A percentile compares a stretch with the other conserved stretches of the same genome.
Conservation (phyloP, 2,113 vertebrate species). For the Onychostoma macrolepis region DNA sequence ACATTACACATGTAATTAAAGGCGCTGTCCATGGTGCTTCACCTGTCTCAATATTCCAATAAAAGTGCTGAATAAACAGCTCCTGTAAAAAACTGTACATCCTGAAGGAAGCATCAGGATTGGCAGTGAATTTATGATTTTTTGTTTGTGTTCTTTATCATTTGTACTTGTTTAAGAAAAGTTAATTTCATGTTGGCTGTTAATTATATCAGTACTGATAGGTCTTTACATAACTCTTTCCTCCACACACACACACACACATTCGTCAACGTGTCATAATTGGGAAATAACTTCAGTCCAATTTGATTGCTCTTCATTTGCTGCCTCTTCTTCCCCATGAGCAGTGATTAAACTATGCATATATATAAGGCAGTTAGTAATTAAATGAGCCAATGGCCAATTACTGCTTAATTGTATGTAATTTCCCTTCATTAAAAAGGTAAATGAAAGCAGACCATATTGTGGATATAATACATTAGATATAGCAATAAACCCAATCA, state of each 20-base stretch:
- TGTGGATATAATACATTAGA: constrained; percentile 76
- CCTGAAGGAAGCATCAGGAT: not conserved
- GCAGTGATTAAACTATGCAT: constrained; percentile 97
- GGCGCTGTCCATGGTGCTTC: constrained; percentile 45
- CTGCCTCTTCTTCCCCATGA: constrained; percentile 86
- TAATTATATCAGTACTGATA: not conserved
- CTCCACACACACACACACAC: constrained; percentile 32
- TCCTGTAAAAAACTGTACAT: not conserved
- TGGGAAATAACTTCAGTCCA: constrained; percentile 72
- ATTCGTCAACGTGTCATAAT: constrained; percentile 60
- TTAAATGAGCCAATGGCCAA: constrained; percentile 95
- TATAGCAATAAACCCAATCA: constrained; percentile 38
- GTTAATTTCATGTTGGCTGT: not conserved
- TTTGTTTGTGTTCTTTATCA: not conserved
- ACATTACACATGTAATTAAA: too few species aligned
- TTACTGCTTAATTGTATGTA: constrained; percentile 74
- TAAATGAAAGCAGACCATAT: constrained; percentile 49
- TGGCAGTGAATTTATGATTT: not conserved
- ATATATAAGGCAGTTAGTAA: constrained; percentile 97
- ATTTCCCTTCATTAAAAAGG: constrained; percentile 58
- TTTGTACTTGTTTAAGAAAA: not conserved
- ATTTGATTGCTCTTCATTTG: constrained; percentile 88
- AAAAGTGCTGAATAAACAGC: constrained; percentile 11
- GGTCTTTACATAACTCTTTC: not conserved
- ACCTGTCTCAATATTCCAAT: not conserved